Conservation (phyloP, 2,888 invertebrate species). For the Athrips mouffetella region DNA sequence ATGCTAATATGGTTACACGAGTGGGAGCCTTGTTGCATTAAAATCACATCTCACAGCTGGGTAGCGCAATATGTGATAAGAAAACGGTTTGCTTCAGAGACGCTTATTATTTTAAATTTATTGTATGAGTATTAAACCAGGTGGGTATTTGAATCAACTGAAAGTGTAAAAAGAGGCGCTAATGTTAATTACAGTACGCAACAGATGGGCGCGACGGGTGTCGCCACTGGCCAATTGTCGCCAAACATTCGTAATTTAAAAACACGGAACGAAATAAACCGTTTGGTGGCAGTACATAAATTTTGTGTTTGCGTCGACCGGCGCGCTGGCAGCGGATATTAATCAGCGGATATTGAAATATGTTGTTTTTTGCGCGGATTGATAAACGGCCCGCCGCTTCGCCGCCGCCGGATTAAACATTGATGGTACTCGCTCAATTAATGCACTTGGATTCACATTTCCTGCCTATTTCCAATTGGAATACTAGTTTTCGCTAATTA, state of each 20-base stretch:
- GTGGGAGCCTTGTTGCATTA: conserved; percentile 38
- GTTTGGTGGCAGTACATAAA: conserved; percentile 76
- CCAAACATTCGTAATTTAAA: conserved; percentile 75
- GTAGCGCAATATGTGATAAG: conserved; percentile 20
- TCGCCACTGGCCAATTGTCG: conserved; percentile 59
- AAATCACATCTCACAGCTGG: conserved; percentile 32
- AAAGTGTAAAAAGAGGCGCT: conserved; percentile 40
- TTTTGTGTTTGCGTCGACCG: conserved; percentile 74
- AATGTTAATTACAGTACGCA: conserved; percentile 67
- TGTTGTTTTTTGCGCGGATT: conserved; percentile 76
- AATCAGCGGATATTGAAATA: conserved; percentile 79
- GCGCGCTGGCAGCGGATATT: conserved; percentile 76
- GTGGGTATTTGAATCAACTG: too few species aligned
- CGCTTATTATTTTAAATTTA: neutral
- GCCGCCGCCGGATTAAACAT: conserved; percentile 62
- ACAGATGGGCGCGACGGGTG: conserved; percentile 69
- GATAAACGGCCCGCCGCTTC: conserved; percentile 58
- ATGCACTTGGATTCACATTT: conserved; percentile 18
- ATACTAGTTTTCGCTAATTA: conserved; percentile 17
- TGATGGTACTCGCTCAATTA: conserved; percentile 36
- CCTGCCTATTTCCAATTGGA: conserved; percentile 13
- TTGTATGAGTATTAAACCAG: too few species aligned
- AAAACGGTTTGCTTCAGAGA: too few species aligned
- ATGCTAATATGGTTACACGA: conserved; percentile 53
- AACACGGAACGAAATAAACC: conserved; percentile 74